Evolutionary conservation across 2,797 vertebrate genomes (phyloP), one percentile per base, ranked within the genome.

Genomic region (Leptoclinus maculatus): DNA sequence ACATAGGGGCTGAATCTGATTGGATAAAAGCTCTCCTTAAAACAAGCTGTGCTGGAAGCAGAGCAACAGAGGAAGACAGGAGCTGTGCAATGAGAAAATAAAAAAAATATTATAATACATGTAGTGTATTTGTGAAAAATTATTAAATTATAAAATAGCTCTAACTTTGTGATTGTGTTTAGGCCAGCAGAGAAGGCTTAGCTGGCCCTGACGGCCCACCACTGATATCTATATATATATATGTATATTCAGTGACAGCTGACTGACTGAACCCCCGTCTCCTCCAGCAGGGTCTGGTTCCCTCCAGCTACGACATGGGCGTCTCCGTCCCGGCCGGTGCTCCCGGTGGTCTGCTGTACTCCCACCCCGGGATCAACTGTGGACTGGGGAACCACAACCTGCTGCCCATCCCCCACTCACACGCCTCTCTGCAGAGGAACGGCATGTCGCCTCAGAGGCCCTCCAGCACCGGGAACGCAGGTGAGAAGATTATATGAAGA

Each of bases 221-320:
- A n/a, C n/a, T n/a, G n/a, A 10, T n/a, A 4, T 49, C 2, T 21
- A 3, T 17, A 17, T 43, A 17, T 45, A 8, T 39, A 39, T 2
- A 39, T 8, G 6, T 8, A 19, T 7, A 7, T 7, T 32, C 29
- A 32, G 34, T 36, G 8, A 36, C 8, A n/a, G 19, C 7, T 9
- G 8, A 23, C n/a, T 3, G 9, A 12, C 23, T 23, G 29, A 59
- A 6, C 17, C 8, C 7, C 32, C 11, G 25, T 3, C 3, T 10
- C 38, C 16, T 77, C 64, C 53, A 80, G 70, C 90, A 99, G 97
- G 96, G 96, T 88, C 95, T 98, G 90, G 96, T 97, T 69, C 95
- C 97, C 76, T 96, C 97, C 72, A 97, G 95, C 94, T 99, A 98
- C 72, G 97, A 99, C 93, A 97, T 99, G 97, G 96, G 96, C 34